These are phyloP conservation scores for Acipenser oxyrinchus DNA, from an alignment of 2,797 vertebrate species.

Conservation along the genomic window DNA sequence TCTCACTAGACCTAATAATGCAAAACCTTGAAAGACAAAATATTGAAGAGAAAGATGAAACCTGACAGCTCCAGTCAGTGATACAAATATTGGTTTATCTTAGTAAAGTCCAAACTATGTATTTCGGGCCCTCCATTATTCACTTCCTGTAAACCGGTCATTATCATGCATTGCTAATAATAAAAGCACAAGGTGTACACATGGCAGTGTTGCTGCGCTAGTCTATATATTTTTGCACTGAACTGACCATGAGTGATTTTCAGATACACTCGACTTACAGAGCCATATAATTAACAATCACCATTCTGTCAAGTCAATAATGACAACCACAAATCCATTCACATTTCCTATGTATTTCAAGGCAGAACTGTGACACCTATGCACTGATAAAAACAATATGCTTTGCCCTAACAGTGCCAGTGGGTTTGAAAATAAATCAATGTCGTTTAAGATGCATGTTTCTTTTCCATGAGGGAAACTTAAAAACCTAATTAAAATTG, in stretches of 20 bases:
- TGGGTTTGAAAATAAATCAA: too few relatives aligned
- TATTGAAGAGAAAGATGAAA: too few relatives aligned
- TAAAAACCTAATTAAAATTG: background rate
- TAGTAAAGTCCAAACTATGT: background rate
- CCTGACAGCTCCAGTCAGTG: too few relatives aligned
- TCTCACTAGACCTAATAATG: too few relatives aligned
- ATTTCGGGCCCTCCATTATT: background rate
- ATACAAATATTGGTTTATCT: too few relatives aligned
- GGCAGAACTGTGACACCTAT: background rate
- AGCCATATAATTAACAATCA: background rate
- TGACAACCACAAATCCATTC: background rate
- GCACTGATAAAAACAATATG: too few relatives aligned
- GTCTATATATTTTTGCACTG: background rate
- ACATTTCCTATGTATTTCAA: background rate
- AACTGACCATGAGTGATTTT: background rate
- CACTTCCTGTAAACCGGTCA: background rate
- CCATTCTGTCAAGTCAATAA: constrained; percentile 2
- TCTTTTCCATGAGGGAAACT: background rate
- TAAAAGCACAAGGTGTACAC: background rate
- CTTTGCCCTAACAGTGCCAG: too few relatives aligned
- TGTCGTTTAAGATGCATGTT: background rate
- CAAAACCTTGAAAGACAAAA: too few relatives aligned
- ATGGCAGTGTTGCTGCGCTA: background rate
- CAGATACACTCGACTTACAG: background rate
- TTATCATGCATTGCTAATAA: background rate